Conservation (phyloP, 2,888 invertebrate genomes). For the Eupithecia insigniata region DNA sequence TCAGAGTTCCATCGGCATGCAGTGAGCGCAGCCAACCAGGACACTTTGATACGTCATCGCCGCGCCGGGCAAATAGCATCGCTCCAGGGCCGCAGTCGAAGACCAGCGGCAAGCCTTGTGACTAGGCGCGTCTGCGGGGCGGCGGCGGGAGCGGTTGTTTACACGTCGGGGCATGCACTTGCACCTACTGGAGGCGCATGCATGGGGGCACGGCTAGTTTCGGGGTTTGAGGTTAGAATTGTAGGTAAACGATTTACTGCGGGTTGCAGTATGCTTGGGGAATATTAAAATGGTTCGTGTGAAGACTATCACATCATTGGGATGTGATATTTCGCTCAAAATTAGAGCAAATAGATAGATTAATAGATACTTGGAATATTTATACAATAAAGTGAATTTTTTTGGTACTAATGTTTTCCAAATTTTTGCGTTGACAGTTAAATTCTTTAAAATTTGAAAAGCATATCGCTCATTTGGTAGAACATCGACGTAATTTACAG, state of each 20-base stretch:
- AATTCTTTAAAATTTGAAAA: too few relatives aligned
- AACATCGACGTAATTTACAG: too few relatives aligned
- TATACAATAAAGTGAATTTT: too few relatives aligned
- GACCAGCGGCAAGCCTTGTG: constrained; percentile 46
- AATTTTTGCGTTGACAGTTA: too few relatives aligned
- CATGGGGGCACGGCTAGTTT: constrained; percentile 30
- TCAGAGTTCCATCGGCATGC: constrained; percentile 29
- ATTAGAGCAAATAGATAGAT: neutral
- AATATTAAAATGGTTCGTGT: neutral
- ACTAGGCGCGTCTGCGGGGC: constrained; percentile 41
- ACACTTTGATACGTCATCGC: constrained; percentile 36
- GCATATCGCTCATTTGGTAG: too few relatives aligned
- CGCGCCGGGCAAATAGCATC: neutral
- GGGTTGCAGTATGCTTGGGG: neutral
- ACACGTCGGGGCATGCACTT: constrained; percentile 45
- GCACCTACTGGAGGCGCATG: constrained; percentile 29
- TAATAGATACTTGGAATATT: neutral
- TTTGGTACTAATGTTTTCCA: too few relatives aligned
- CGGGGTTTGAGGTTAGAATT: constrained; percentile 27
- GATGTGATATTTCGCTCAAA: neutral
- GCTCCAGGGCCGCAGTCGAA: constrained; percentile 21
- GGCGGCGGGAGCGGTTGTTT: constrained; percentile 36
- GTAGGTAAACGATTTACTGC: constrained; percentile 17
- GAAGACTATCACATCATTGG: neutral
- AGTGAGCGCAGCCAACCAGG: constrained; percentile 37